Evolutionary conservation across 1,140 invertebrate genomes (phyloP).

Genomic region (Harpegnathos saltator): DNA sequence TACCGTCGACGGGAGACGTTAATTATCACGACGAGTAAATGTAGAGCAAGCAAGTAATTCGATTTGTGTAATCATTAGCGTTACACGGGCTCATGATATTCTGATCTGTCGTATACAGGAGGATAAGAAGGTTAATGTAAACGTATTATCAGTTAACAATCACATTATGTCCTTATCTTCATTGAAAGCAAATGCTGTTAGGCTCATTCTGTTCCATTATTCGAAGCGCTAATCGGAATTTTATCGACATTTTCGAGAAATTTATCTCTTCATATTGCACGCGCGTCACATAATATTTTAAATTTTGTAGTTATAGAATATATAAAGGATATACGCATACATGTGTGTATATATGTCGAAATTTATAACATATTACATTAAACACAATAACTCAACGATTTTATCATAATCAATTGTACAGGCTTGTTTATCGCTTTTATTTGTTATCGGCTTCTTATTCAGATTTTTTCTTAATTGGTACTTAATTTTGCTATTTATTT

Average conservation of each 20-base stretch:
- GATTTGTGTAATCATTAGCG: constrained; percentile 21
- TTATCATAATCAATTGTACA: constrained; percentile 31
- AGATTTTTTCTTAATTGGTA: constrained; percentile 66
- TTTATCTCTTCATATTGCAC: too few relatives aligned
- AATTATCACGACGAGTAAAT: constrained; percentile 49
- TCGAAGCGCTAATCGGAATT: not conserved
- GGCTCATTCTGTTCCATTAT: too few relatives aligned
- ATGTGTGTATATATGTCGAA: not conserved
- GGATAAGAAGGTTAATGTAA: not conserved
- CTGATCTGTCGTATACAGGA: not conserved
- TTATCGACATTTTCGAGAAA: too few relatives aligned
- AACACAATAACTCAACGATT: constrained; percentile 40
- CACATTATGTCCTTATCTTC: not conserved
- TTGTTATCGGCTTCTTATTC: constrained; percentile 57
- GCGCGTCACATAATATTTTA: not conserved
- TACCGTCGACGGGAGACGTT: constrained; percentile 44
- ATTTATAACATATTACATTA: constrained; percentile 20
- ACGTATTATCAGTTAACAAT: not conserved
- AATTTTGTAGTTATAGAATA: constrained; percentile 10
- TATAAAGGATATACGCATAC: too few relatives aligned
- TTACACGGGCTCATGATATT: constrained; percentile 24
- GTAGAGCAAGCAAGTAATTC: constrained; percentile 28
- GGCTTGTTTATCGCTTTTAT: constrained; percentile 63
- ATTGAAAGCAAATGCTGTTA: not conserved
- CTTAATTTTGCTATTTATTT: constrained; percentile 58